Conservation (phyloP, 2,113 vertebrate species). For the Oncorhynchus tshawytscha region DNA sequence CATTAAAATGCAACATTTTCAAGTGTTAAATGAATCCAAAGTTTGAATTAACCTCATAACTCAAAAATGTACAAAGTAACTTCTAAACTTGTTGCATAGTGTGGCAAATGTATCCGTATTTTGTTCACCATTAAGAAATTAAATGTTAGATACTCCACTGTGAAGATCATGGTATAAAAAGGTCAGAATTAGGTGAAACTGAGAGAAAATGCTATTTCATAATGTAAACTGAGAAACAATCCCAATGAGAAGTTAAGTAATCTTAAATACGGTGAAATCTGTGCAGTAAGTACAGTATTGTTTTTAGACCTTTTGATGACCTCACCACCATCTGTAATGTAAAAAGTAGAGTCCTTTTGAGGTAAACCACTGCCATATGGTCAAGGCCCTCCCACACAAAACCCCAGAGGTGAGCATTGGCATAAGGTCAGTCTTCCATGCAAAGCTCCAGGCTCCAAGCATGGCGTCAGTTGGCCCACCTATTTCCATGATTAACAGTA, state of each 20-base stretch:
- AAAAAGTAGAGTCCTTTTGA: neutral
- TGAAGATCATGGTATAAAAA: too few relatives aligned
- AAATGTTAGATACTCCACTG: too few relatives aligned
- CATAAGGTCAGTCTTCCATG: slow-evolving; percentile 25
- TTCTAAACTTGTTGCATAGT: neutral
- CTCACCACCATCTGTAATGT: neutral
- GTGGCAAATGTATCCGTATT: neutral
- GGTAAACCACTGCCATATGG: slow-evolving; percentile 11
- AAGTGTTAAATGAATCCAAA: neutral
- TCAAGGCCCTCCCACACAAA: slow-evolving; percentile 18
- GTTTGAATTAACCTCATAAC: neutral
- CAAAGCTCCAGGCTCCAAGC: slow-evolving; percentile 2
- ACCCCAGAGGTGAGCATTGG: slow-evolving; percentile 25
- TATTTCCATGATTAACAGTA: slow-evolving; percentile 17
- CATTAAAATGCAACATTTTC: neutral
- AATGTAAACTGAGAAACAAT: too few relatives aligned
- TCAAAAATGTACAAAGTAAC: neutral
- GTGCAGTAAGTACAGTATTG: neutral
- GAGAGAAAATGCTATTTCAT: too few relatives aligned
- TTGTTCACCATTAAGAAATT: too few relatives aligned
- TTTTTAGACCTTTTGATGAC: neutral
- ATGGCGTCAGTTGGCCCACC: slow-evolving; percentile 9
- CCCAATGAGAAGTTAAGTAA: too few relatives aligned
- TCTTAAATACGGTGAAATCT: too few relatives aligned
- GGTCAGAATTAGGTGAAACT: too few relatives aligned